Evolutionary conservation across 2,113 vertebrate genomes (phyloP).

Genomic region (Pseudopodoces humilis): DNA sequence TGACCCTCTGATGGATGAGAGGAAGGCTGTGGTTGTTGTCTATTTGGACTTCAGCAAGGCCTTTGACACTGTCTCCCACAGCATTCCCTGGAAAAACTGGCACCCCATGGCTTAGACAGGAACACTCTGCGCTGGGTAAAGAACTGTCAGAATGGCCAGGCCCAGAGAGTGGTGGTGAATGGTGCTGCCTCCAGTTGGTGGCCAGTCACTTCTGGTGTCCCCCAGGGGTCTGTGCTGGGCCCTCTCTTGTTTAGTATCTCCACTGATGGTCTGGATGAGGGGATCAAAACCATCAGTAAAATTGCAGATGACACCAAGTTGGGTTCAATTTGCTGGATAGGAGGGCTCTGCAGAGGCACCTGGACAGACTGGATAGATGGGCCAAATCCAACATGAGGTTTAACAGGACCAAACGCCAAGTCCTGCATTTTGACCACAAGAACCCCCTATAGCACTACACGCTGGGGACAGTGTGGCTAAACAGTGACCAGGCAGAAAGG

Average conservation of each 20-base stretch:
- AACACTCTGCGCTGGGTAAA: not conserved
- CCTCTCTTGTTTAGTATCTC: not conserved
- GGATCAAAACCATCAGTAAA: not conserved
- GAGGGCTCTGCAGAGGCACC: not conserved
- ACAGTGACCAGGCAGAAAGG: not conserved
- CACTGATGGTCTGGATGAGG: not conserved
- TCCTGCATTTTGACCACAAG: not conserved
- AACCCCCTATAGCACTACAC: not conserved
- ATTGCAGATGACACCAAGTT: not conserved
- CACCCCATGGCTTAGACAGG: not conserved
- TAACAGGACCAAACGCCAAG: not conserved
- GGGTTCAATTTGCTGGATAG: not conserved
- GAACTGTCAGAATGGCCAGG: not conserved
- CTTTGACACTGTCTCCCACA: not conserved
- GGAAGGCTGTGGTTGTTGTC: not conserved
- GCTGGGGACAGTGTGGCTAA: not conserved
- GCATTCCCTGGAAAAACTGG: not conserved
- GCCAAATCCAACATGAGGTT: not conserved
- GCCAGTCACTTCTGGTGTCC: not conserved
- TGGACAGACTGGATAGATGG: not conserved
- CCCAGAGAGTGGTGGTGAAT: not conserved
- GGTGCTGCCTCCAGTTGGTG: not conserved
- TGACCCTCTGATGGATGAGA: not conserved
- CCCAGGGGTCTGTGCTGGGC: not conserved
- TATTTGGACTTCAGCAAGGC: not conserved